phyloP scores from a whole-genome alignment of 2,888 invertebrate species.

The Ichneumon xanthorius region DNA sequence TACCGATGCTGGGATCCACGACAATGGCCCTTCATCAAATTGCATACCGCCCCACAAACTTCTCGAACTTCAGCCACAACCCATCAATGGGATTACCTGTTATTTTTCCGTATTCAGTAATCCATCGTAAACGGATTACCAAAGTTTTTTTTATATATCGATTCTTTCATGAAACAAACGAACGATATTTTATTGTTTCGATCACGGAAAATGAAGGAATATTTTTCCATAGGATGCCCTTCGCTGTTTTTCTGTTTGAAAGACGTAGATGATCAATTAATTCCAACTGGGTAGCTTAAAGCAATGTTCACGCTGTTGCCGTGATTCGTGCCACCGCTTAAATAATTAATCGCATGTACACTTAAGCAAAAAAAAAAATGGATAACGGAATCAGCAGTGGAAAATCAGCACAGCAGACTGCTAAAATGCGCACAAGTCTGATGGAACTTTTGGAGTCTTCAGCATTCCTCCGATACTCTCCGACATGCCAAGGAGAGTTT shows the following conservation, averaged over 20 bases:
- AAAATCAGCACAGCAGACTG: conserved; percentile 3
- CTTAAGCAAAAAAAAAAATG: background rate
- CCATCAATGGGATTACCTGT: conserved; percentile 79
- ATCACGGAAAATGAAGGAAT: no score
- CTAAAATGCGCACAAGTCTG: conserved; percentile 6
- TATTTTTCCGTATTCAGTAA: conserved; percentile 82
- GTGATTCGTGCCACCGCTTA: background rate
- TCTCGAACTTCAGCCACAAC: conserved; percentile 78
- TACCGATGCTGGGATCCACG: conserved; percentile 53
- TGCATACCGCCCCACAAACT: conserved; percentile 75
- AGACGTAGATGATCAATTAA: background rate
- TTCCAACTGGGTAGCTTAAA: background rate
- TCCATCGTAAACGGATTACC: conserved; percentile 61
- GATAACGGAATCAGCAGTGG: background rate
- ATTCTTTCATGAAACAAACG: background rate
- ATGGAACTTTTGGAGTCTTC: conserved; percentile 18
- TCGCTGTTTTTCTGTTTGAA: background rate
- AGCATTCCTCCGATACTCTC: background rate
- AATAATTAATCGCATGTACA: background rate
- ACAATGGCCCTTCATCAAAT: conserved; percentile 46
- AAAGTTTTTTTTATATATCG: no score
- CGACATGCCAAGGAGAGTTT: conserved; percentile 9
- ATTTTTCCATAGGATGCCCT: background rate
- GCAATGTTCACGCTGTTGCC: background rate
- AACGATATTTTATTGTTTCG: no score